Percentiles rank a stretch among this genome's conserved stretches.
phyloP scores from a whole-genome alignment of 2,797 vertebrate species.

The Bryconaethiops microstoma region DNA sequence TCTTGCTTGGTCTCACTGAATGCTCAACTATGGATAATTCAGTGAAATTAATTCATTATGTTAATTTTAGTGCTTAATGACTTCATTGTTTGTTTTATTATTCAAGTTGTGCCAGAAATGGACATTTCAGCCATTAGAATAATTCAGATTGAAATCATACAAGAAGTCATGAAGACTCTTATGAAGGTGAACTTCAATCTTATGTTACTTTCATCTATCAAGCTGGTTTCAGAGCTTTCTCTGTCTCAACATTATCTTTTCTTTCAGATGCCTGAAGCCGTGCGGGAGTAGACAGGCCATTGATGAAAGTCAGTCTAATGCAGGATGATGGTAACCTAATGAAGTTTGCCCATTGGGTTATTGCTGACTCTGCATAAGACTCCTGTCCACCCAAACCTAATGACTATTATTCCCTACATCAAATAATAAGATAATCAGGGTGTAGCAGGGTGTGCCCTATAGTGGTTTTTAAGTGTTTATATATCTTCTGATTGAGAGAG shows the following conservation, averaged over 20 bases:
- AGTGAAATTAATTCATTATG: background rate
- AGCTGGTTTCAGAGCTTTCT: background rate
- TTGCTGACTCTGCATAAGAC: slow-evolving; percentile 54
- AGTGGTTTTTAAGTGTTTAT: slow-evolving; percentile 62
- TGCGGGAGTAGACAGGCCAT: background rate
- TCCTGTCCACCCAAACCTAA: slow-evolving; percentile 42
- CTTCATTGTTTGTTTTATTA: background rate
- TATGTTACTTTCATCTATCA: background rate
- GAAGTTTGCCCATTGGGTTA: slow-evolving; percentile 55
- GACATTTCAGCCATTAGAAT: background rate
- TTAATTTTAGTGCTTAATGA: background rate
- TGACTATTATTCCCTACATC: slow-evolving; percentile 49
- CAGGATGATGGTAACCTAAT: slow-evolving; percentile 54
- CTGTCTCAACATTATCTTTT: background rate
- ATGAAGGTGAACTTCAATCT: background rate
- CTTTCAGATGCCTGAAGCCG: slow-evolving; percentile 15
- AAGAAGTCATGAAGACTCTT: background rate
- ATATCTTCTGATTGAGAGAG: slow-evolving; percentile 42
- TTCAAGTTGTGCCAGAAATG: background rate
- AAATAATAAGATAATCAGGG: slow-evolving; percentile 46
- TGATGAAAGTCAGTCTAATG: slow-evolving; percentile 52
- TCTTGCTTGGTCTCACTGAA: too few species aligned
- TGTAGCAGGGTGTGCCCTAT: slow-evolving; percentile 45
- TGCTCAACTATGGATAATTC: too few species aligned
- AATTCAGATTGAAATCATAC: background rate